Percentiles rank a stretch among this genome's conserved stretches.
phyloP scores from a whole-genome alignment of 2,797 vertebrate species.

The Ispidina picta region DNA sequence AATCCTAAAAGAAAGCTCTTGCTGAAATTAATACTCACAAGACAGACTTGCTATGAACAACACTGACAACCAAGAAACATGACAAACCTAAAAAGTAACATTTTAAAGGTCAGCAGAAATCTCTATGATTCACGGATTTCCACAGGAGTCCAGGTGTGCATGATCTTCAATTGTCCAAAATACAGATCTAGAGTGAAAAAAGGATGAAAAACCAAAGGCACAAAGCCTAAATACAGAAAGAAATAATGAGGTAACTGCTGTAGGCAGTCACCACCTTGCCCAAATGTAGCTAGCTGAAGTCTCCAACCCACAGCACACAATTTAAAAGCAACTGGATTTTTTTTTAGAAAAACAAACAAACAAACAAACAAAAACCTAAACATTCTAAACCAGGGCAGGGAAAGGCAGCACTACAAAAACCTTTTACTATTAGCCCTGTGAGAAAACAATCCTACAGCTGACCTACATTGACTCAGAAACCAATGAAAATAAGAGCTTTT shows the following conservation, averaged over 20 bases:
- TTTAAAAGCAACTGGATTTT: neutral
- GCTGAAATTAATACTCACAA: neutral
- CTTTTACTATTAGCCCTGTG: neutral
- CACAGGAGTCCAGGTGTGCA: neutral
- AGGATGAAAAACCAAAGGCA: neutral
- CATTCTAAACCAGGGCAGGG: neutral
- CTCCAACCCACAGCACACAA: neutral
- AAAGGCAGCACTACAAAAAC: neutral
- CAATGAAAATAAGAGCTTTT: neutral
- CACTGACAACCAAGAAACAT: neutral
- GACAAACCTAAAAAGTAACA: neutral
- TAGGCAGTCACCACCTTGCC: neutral
- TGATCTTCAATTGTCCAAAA: neutral
- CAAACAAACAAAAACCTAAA: neutral
- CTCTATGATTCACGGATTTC: neutral
- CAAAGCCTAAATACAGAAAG: neutral
- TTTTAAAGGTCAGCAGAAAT: neutral
- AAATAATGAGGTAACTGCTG: neutral
- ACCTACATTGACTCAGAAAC: conserved; percentile 23
- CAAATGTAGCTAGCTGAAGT: neutral
- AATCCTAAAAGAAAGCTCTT: neutral
- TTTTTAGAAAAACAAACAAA: neutral
- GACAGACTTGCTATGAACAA: neutral
- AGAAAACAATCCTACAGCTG: conserved; percentile 6
- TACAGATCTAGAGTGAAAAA: neutral